A percentile compares a stretch with the other conserved stretches of the same genome.
Evolutionary conservation across 2,888 invertebrate species (phyloP).

Genomic region (Xanthorhoe designata): DNA sequence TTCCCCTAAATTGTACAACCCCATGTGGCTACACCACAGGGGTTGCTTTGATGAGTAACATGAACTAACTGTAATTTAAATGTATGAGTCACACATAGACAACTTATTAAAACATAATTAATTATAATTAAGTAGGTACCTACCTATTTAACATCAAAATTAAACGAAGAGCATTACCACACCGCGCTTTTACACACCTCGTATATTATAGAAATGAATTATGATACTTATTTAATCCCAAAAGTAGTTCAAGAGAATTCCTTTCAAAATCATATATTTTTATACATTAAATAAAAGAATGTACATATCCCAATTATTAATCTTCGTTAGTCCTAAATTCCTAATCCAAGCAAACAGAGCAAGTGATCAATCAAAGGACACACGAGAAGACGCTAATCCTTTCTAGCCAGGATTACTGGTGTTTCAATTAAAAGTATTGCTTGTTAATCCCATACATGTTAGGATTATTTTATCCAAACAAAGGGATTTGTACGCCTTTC

Average conservation of each 20-base stretch:
- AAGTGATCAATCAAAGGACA: conserved; percentile 33
- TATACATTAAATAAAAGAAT: no score
- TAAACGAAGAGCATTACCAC: not conserved
- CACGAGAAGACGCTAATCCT: conserved; percentile 54
- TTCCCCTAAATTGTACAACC: conserved; percentile 15
- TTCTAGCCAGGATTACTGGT: conserved; percentile 56
- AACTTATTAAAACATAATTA: not conserved
- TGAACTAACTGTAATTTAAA: conserved; percentile 7
- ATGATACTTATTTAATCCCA: no score
- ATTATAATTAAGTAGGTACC: not conserved
- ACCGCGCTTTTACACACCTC: not conserved
- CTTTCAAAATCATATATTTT: no score
- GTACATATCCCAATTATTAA: no score
- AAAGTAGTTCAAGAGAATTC: no score
- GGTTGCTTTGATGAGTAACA: conserved; percentile 16
- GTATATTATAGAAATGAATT: not conserved
- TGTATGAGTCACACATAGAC: conserved; percentile 15
- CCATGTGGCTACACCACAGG: conserved; percentile 4
- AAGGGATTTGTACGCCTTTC: conserved; percentile 35
- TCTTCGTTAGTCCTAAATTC: not conserved
- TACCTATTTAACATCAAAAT: conserved; percentile 1
- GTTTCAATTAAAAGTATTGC: conserved; percentile 59
- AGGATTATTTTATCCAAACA: conserved; percentile 48
- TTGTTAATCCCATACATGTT: conserved; percentile 58
- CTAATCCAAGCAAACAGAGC: conserved; percentile 7